A percentile compares a stretch with the other conserved stretches of the same genome.
phyloP scores from a whole-genome alignment of 2,888 invertebrate species.

The Serripes groenlandicus region DNA sequence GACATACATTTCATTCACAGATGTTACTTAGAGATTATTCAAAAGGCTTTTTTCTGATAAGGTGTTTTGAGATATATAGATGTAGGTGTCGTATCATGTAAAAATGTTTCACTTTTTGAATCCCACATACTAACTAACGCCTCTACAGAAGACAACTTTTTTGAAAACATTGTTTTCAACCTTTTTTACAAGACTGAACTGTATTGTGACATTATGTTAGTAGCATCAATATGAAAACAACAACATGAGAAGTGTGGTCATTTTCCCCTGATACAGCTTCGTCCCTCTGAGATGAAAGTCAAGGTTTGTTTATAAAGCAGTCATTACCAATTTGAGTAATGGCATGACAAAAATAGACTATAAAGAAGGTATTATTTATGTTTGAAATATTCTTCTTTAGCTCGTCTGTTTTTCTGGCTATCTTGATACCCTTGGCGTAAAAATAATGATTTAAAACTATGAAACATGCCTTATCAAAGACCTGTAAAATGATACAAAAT shows the following conservation, averaged over 20 bases:
- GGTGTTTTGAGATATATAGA: conserved; percentile 10
- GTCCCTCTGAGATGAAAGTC: conserved; percentile 6
- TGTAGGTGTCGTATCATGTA: too few relatives aligned
- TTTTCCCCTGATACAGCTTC: too few relatives aligned
- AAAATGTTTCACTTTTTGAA: too few relatives aligned
- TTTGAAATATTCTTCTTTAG: background rate
- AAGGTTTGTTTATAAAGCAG: conserved; percentile 9
- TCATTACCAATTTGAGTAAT: background rate
- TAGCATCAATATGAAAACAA: too few relatives aligned
- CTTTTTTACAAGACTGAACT: too few relatives aligned
- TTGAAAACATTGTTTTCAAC: too few relatives aligned
- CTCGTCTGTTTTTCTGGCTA: too few relatives aligned
- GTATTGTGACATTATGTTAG: too few relatives aligned
- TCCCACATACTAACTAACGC: too few relatives aligned
- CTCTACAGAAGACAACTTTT: too few relatives aligned
- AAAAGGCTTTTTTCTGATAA: conserved; percentile 47
- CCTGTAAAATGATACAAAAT: background rate
- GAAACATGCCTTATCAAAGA: background rate
- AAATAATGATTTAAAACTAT: background rate
- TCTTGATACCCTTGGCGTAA: background rate
- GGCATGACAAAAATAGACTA: background rate
- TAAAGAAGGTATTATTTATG: background rate
- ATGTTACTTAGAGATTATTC: conserved; percentile 55
- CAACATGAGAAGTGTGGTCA: too few relatives aligned
- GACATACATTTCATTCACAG: conserved; percentile 50